Conservation (phyloP, 2,797 vertebrate genomes). For the Aldrovandia affinis region DNA sequence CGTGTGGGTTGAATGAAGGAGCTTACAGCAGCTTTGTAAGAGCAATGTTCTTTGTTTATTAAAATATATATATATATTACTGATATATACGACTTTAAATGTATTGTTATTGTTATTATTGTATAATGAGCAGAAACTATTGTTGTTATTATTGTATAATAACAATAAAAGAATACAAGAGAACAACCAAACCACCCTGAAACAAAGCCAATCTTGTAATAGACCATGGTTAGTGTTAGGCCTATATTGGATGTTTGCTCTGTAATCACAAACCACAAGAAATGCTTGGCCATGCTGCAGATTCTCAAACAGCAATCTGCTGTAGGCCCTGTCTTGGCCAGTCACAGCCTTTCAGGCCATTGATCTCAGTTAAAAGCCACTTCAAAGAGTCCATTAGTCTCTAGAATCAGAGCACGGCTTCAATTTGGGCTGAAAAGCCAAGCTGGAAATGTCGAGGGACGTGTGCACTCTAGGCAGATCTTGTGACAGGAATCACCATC, state of each 20-base stretch:
- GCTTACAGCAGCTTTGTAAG: no score
- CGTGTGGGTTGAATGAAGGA: no score
- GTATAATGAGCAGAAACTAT: no score
- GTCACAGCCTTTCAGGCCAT: not conserved
- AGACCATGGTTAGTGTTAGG: not conserved
- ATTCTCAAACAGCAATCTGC: not conserved
- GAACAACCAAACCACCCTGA: no score
- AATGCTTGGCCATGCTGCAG: not conserved
- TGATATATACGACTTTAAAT: no score
- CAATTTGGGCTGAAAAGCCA: not conserved
- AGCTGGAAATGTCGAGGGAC: not conserved
- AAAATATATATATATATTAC: no score
- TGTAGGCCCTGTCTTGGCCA: not conserved
- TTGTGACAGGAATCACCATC: not conserved
- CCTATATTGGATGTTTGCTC: not conserved
- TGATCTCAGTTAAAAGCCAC: slow-evolving; percentile 22
- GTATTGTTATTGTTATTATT: no score
- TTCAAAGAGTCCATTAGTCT: slow-evolving; percentile 14
- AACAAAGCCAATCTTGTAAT: not conserved
- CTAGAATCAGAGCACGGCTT: not conserved
- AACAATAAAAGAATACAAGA: no score
- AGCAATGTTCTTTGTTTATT: no score
- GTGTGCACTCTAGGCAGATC: not conserved
- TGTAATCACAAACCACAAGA: not conserved
- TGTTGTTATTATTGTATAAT: no score